Conservation (phyloP, 2,888 invertebrate genomes). For the Leucozona laternaria region DNA sequence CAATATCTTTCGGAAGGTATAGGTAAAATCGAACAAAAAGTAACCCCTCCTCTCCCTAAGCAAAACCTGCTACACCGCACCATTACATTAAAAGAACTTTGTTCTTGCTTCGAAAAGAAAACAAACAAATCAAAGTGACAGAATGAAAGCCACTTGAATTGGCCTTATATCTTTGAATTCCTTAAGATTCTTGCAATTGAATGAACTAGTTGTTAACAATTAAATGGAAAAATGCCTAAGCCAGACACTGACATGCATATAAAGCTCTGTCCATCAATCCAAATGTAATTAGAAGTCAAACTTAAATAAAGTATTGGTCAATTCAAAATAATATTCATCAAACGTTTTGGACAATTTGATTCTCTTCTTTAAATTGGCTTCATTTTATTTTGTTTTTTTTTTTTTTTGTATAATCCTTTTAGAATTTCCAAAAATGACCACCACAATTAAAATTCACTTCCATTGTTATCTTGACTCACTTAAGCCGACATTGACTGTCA, state of each 20-base stretch:
- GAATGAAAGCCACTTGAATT: not conserved
- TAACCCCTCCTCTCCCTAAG: too few species aligned
- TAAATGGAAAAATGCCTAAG: not conserved
- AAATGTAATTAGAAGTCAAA: not conserved
- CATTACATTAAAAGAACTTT: not conserved
- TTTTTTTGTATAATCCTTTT: not conserved
- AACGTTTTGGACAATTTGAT: not conserved
- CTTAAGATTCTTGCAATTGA: not conserved
- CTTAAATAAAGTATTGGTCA: not conserved
- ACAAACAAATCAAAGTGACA: not conserved
- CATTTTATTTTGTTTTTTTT: too few species aligned
- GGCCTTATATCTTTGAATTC: not conserved
- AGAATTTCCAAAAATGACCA: not conserved
- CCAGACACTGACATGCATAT: not conserved
- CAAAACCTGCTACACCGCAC: too few species aligned
- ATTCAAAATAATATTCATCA: not conserved
- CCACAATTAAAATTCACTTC: constrained; percentile 20
- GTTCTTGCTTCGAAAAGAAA: not conserved
- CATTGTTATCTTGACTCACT: constrained; percentile 38
- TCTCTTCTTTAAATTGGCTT: not conserved
- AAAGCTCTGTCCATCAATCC: not conserved
- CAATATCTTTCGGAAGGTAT: too few species aligned
- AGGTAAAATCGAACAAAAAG: too few species aligned
- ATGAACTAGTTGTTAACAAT: constrained; percentile 1
- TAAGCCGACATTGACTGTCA: constrained; percentile 49